Percentiles rank a stretch among this genome's conserved stretches.
Evolutionary conservation across 2,113 vertebrate genomes (phyloP).

Genomic region (Gallinago jamesoni): DNA sequence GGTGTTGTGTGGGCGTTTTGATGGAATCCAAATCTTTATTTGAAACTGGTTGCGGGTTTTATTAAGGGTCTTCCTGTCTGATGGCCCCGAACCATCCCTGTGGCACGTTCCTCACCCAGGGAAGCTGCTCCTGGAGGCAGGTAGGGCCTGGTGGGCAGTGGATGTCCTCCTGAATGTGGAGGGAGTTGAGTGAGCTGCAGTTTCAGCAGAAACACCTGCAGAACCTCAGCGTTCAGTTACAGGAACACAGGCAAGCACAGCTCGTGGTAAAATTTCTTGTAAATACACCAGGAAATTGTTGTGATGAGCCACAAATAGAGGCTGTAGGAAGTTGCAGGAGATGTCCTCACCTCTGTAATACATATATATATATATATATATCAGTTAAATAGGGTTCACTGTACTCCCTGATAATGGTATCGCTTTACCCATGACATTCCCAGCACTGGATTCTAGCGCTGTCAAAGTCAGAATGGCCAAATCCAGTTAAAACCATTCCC

Average conservation of each 20-base stretch:
- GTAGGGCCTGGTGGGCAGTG: neutral
- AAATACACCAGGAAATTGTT: neutral
- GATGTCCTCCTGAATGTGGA: accelerated
- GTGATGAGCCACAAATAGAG: neutral
- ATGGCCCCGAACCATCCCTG: neutral
- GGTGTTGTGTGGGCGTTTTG: accelerated
- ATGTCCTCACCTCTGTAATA: neutral
- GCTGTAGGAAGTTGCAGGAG: neutral
- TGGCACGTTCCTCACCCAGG: neutral
- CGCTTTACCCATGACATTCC: neutral
- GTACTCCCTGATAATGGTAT: neutral
- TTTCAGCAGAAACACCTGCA: neutral
- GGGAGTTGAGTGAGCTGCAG: neutral
- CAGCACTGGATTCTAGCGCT: neutral
- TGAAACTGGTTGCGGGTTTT: accelerated
- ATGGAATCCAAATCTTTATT: neutral
- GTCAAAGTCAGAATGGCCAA: neutral
- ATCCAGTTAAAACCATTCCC: neutral
- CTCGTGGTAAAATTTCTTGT: neutral
- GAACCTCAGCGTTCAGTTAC: neutral
- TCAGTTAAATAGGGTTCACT: neutral
- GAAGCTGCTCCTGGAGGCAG: neutral
- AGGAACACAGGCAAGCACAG: neutral
- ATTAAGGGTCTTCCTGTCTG: neutral
- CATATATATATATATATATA: neutral